Percentiles rank a stretch among this genome's conserved stretches.
Conservation (phyloP, 2,888 invertebrate genomes). For the Tethea ocularis region DNA sequence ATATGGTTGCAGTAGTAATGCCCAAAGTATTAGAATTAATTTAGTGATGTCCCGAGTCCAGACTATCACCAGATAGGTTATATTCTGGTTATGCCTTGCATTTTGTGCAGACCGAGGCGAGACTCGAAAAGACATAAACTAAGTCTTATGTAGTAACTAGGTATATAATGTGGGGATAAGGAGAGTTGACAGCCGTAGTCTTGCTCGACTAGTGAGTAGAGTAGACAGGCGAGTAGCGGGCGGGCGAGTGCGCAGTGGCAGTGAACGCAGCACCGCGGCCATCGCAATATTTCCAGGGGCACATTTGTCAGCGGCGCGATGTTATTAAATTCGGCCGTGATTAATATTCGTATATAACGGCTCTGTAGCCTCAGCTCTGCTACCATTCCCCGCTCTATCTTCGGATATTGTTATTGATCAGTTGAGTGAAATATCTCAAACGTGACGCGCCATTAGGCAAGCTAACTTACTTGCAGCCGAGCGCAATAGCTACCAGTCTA, state of each 20-base stretch:
- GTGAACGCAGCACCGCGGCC: constrained; percentile 10
- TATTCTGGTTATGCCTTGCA: no score
- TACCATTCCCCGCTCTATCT: neutral
- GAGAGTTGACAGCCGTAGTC: no score
- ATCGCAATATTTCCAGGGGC: constrained; percentile 12
- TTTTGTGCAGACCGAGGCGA: no score
- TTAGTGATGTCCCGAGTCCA: no score
- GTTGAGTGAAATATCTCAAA: neutral
- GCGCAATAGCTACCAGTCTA: neutral
- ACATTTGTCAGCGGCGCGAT: constrained; percentile 15
- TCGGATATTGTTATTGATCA: constrained; percentile 3
- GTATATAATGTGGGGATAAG: no score
- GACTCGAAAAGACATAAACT: no score
- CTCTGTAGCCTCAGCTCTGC: neutral
- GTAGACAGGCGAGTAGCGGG: neutral
- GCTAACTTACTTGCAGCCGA: neutral
- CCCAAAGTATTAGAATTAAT: no score
- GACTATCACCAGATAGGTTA: no score
- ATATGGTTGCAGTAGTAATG: no score
- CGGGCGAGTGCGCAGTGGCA: neutral
- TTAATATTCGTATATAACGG: constrained; percentile 13
- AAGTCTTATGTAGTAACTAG: no score
- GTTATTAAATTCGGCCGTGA: constrained; percentile 16
- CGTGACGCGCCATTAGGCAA: neutral
- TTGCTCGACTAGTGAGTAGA: neutral